Evolutionary conservation across 2,888 invertebrate species (phyloP), one percentile per base, ranked within the genome.

Genomic region (Agonum fuliginosum): DNA sequence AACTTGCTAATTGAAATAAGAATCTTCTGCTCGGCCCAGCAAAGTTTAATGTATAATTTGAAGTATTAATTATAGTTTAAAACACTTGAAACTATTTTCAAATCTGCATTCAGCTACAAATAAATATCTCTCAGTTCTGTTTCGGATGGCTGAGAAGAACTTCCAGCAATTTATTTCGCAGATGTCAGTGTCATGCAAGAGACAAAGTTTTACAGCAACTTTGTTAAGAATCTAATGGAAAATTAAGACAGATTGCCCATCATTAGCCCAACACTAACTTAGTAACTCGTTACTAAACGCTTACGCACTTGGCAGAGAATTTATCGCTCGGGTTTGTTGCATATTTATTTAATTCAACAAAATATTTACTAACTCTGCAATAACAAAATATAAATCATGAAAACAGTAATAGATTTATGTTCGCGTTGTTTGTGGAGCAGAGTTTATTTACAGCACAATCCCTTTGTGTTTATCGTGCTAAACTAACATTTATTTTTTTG

Each of bases 191-290:
- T 74, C 74, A 74, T 65, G 43, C 74, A 17, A 43, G 24, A 17
- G 74, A 65, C 46, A 65, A 65, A 74, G 62, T 74, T 74, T 46
- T 58, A 73, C 58, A 22, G 58, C 24, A 73, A 73, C 58, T 73
- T 73, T 75, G 75, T 75, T 67, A 48, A 22, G 30, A 46, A 74
- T 58, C 77, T 77, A 77, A 75, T 75, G 75, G 75, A 75, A 77
- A 77, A 77, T 77, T 51, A 77, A 77, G 77, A 77, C 70, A 43
- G 70, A 77, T 77, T 77, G 77, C 54, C 70, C 41, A 77, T 58
- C 70, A 70, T 77, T 77, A 70, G 65, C 27, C 12, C 58, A 10
- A 51, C 20, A 73, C 37, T 74, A 65, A 74, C 74, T 74, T 65
- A 74, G 27, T 65, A 65, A 65, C 17, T 62, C 74, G 30, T 74